Evolutionary conservation across 2,797 vertebrate species (phyloP), one percentile per base, ranked within the genome.

Genomic region (Crypturellus tataupa): DNA sequence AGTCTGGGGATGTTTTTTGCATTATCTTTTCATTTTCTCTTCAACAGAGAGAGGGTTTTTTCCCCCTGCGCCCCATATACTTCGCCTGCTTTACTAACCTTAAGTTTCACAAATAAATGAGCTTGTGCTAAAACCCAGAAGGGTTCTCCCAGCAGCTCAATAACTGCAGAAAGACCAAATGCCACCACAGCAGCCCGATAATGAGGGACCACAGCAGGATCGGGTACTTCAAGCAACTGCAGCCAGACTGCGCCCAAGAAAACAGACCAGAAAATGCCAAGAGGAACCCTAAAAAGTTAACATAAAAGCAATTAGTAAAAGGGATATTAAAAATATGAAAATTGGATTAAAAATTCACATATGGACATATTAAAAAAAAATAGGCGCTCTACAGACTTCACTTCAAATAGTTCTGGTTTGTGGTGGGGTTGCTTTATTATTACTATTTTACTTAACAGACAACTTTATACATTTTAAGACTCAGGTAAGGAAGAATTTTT

Each of bases 121-220:
- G 98, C 98, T 90, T 99, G 99, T 91, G 99, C 99, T 97, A 99
- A 98, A 64, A 99, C 98, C 99, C 99, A 99, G 75, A 99, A 97
- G 0, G 99, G 99, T 93, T 99, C 99, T 42, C 98, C 98, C 59
- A 99, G 97, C 85, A 99, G 98, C 96, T 99, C 99, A 94, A 99
- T 98, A 75, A 99, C 91, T 6, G 99, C 99, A 3, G 99, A 98
- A 79, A 99, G 81, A 59, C 98, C 98, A 94, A 99, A 99, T 62
- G 99, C 67, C 90, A 98, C 95, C 78, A 99, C 99, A 72, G 98
- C 99, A 14, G 98, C 96, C 78, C 98, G 96, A 55, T 99, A 99
- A 96, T 99, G 97, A 35, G 99, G 99, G 91, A 99, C 92, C 4
- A 96, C 88, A 64, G 97, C 94, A 39, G 98, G 98, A 91, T 99